Evolutionary conservation across 2,888 invertebrate species (phyloP), one percentile per base, ranked within the genome.

Genomic region (Dermolepida albohirtum): DNA sequence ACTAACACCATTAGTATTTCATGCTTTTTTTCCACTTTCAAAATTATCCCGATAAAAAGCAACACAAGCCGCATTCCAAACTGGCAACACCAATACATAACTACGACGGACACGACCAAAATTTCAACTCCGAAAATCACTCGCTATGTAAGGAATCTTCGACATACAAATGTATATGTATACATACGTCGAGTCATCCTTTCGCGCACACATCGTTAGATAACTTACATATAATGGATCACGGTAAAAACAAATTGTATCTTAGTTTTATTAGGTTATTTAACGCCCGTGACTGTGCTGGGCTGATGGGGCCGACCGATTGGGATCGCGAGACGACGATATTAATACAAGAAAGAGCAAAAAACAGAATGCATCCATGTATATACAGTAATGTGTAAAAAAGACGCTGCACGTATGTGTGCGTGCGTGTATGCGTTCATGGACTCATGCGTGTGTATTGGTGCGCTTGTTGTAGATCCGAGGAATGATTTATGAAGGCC

Each of bases 401-500:
- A n/a, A 43, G 43, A 57, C 6, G 57, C n/a, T 27, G 7, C n/a
- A 57, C 12, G 6, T 34, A 34, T 34, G 6, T 34, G 6, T 34
- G 57, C 54, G 10, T 43, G 43, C 41, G 41, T 57, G 59, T 44
- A 29, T 29, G 14, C 44, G 27, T 47, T 8, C 16, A 40, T 59
- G 59, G 27, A 29, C 43, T 43, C 17, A n/a, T n/a, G 17, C 27
- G 39, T 17, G 29, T 59, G 59, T 59, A 59, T 59, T 59, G 17
- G 59, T 59, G 12, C 27, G 59, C 12, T 43, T 34, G 44, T 59
- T 44, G 44, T 59, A 44, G 59, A 59, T 59, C 14, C 59, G 29
- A 44, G 59, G 59, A 59, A 80, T 80, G 80, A 80, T 80, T 80
- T 80, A 79, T 80, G 78, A 76, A 78, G 77, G 74, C 74, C 75